These are phyloP conservation scores for Drosophila pullipes DNA, from an alignment of 2,888 invertebrate genomes.

Conservation along the genomic window DNA sequence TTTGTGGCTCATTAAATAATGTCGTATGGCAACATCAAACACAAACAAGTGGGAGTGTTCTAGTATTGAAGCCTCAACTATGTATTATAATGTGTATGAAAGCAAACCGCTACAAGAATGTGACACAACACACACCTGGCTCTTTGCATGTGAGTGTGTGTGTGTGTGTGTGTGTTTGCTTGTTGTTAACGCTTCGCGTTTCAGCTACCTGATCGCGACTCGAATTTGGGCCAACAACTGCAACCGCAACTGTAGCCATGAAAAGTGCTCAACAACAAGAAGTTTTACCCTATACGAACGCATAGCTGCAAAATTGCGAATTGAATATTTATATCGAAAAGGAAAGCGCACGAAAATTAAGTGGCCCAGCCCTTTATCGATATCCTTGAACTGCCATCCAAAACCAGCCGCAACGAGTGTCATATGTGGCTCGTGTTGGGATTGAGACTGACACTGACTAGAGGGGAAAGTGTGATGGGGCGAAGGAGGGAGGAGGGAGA, in stretches of 20 bases:
- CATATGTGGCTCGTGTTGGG: constrained; percentile 49
- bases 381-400: constrained; percentile 73
- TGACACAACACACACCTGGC: constrained; percentile 35
- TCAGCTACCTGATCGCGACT: constrained; percentile 47
- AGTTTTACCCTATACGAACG: neutral
- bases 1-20: constrained; percentile 46
- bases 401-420: constrained; percentile 39
- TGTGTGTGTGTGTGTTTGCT: constrained; percentile 6
- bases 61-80: neutral
- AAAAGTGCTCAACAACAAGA: constrained; percentile 28
- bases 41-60: constrained; percentile 1
- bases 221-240: constrained; percentile 35
- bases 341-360: constrained; percentile 43
- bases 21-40: constrained; percentile 22
- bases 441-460: neutral
- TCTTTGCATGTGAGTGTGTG: neutral
- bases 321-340: neutral
- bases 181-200: constrained; percentile 33
- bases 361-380: constrained; percentile 66
- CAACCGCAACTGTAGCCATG: constrained; percentile 13
- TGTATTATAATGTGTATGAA: neutral
- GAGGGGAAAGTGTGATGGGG: no score
- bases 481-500: neutral
- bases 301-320: constrained; percentile 27
- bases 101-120: constrained; percentile 32